Evolutionary conservation across 2,113 vertebrate genomes (phyloP), one percentile per base, ranked within the genome.

Genomic region (Rhadina sibilatrix): DNA sequence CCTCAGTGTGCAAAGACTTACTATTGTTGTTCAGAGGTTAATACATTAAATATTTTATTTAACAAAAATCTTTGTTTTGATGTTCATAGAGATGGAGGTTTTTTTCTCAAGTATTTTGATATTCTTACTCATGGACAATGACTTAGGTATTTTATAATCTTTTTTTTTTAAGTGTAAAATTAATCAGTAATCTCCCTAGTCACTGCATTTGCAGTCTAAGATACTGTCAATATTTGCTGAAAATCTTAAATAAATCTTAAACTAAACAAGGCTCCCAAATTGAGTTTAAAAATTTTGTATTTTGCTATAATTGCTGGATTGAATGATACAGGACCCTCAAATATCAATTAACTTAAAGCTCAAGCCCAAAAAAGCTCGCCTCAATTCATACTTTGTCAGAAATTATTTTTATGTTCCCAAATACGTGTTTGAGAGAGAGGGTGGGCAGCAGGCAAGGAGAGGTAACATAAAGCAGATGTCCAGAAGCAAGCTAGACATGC

Each of bases 401-500:
- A 83, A 81, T 80, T 24, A 37, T 46, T 70, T 74, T 63, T 89
- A 24, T 75, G 24, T 25, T 92, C 9, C 2, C 13, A 69, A 74
- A 44, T 31, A 11, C 14, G 35, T 71, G 22, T 71, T 64, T 86
- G 37, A 61, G n/a, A 42, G 49, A 44, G 66, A 69, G 15, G 2
- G 9, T 42, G 19, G 21, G 65, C 49, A 83, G 57, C 56, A 82
- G 60, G n/a, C 63, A 60, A 53, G 42, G 80, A 63, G 47, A 68
- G 30, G 69, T 91, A 94, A 92, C 89, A 77, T 72, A 70, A 96
- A 95, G 89, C 94, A 95, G 81, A 93, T 72, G 77, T 87, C 87
- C 40, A 81, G 49, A 63, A 89, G 47, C 70, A 87, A 89, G 30
- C 21, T 47, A 21, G 40, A 47, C 8, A 6, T 21, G 28, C 19